phyloP scores from a whole-genome alignment of 2,888 invertebrate species.

The Torymus auratus region DNA sequence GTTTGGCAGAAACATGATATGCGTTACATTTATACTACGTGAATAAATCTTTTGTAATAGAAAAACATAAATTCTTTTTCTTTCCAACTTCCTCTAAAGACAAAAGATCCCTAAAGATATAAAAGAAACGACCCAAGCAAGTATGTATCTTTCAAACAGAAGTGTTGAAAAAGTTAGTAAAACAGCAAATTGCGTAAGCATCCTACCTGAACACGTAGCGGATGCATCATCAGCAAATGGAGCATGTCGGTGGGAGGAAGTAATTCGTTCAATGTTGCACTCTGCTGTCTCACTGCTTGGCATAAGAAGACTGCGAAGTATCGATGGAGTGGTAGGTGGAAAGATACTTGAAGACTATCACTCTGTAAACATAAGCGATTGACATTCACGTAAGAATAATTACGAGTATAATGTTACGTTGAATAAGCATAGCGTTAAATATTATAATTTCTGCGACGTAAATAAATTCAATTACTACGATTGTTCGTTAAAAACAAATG shows the following conservation, averaged over 20 bases:
- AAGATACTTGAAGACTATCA: constrained; percentile 92
- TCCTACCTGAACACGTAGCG: constrained; percentile 91
- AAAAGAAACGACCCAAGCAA: too few relatives aligned
- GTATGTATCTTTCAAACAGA: too few relatives aligned
- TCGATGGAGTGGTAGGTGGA: constrained; percentile 97
- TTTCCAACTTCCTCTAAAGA: not conserved
- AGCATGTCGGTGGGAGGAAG: constrained; percentile 88
- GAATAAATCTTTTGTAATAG: constrained; percentile 58
- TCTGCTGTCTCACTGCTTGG: constrained; percentile 89
- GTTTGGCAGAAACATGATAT: constrained; percentile 40
- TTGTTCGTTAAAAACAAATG: too few relatives aligned
- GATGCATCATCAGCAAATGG: constrained; percentile 92
- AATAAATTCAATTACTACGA: too few relatives aligned
- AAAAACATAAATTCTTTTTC: constrained; percentile 27
- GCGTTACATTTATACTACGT: constrained; percentile 51
- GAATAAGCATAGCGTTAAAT: too few relatives aligned
- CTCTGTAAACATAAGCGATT: constrained; percentile 77
- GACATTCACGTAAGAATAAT: too few relatives aligned
- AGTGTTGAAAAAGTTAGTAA: not conserved
- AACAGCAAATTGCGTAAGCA: constrained; percentile 67
- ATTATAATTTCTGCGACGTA: too few relatives aligned
- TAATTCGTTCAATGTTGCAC: constrained; percentile 86
- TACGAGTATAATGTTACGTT: too few relatives aligned
- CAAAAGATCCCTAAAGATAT: not conserved
- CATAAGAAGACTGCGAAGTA: constrained; percentile 92